These are phyloP conservation scores for Nanorana parkeri DNA, from an alignment of 2,113 vertebrate species.

Conservation along the genomic window DNA sequence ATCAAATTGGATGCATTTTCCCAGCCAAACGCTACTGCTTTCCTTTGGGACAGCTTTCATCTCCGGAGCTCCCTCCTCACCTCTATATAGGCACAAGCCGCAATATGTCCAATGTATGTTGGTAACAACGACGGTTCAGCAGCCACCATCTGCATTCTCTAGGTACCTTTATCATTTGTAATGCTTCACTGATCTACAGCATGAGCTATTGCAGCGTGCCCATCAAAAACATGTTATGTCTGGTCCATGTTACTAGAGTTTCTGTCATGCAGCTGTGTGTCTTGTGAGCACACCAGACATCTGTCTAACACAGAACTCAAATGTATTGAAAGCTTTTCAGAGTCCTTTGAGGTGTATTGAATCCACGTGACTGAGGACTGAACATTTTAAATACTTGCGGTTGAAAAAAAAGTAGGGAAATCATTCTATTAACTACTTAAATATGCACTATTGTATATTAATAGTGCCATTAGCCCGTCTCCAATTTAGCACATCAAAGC, in stretches of 20 bases:
- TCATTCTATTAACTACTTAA: conserved; percentile 78
- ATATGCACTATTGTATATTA: conserved; percentile 89
- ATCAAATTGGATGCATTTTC: too few species aligned
- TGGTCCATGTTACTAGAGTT: not conserved
- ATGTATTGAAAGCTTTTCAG: conserved; percentile 19
- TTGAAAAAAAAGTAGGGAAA: conserved; percentile 77
- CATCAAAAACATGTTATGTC: not conserved
- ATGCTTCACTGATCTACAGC: not conserved
- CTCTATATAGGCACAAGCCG: too few species aligned
- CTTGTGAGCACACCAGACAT: not conserved
- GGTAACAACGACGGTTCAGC: too few species aligned
- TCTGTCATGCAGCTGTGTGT: not conserved
- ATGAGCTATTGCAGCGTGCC: not conserved
- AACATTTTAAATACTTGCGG: conserved; percentile 77
- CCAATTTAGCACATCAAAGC: conserved; percentile 93
- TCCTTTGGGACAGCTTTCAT: too few species aligned
- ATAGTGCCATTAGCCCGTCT: conserved; percentile 89
- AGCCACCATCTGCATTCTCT: too few species aligned
- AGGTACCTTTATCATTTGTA: not conserved
- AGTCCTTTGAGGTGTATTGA: not conserved
- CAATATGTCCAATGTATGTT: too few species aligned
- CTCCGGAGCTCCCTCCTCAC: too few species aligned
- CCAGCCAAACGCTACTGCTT: too few species aligned
- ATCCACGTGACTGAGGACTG: conserved; percentile 20
- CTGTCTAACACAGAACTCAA: conserved; percentile 56